Base-by-base conservation (phyloP, 2,113 vertebrate genomes). In the Cyrtonyx montezumae region DNA sequence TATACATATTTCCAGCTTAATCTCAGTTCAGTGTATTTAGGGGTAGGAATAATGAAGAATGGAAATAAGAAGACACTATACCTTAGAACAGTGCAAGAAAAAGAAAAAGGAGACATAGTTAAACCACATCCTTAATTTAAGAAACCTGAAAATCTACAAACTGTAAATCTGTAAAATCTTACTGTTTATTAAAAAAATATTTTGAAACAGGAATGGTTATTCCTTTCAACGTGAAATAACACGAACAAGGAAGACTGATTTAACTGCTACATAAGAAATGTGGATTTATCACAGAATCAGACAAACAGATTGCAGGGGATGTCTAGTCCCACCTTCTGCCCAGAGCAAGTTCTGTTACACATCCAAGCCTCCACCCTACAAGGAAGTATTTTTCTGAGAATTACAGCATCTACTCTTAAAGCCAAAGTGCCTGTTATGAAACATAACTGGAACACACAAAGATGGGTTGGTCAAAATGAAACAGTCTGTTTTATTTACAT, bases 401-500 rank as follows among this genome's bases (percentile, higher is more conserved):
- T n/a, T 69, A 25, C 0, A 70, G 1, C 46, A 74, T 10, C 62
- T 79, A 12, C 65, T 87, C 87, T 96, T 61, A 82, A 91, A 94
- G 79, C 15, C 30, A n/a, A 79, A 82, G 17, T 22, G 34, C 79
- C 46, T 79, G 55, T 86, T 91, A 93, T 0, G 2, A 91, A 95
- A 91, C 18, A 6, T 40, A 91, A 87, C 63, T 67, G 28, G 84
- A 93, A 85, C n/a, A 87, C n/a, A 85, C 4, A 80, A 82, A 82
- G 43, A 82, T 58, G 18, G 8, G 15, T 13, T 83, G 45, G 71
- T 85, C 73, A 13, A 82, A 88, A 30, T 30, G 37, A 85, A 96
- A 94, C 59, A 88, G 78, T 79, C 21, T 80, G 13, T 61, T 77
- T 69, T 79, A 71, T 88, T 96, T 85, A 32, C 74, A 85, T 82